Percentiles rank a stretch among this genome's conserved stretches.
Evolutionary conservation across 2,113 vertebrate genomes (phyloP).

Genomic region (Chamaea fasciata): DNA sequence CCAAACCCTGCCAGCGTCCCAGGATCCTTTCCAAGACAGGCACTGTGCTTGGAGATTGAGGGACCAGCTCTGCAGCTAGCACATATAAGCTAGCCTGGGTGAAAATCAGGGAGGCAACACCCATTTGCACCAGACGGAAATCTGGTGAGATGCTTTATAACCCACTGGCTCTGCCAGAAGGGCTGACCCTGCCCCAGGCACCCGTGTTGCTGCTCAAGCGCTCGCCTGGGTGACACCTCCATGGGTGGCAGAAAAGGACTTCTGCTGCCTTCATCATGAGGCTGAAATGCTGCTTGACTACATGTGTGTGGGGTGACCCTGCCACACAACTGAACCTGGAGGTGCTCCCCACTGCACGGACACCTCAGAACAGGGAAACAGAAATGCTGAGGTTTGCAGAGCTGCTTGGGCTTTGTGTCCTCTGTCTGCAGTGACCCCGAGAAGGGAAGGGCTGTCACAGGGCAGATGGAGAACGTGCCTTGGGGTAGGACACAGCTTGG

Average conservation of each 20-base stretch:
- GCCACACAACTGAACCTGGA: background rate
- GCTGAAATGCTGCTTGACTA: background rate
- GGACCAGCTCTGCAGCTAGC: background rate
- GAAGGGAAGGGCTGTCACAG: background rate
- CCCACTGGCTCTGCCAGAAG: background rate
- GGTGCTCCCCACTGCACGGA: background rate
- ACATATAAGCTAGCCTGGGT: background rate
- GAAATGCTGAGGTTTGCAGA: background rate
- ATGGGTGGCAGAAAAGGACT: background rate
- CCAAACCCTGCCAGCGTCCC: background rate
- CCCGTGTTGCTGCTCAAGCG: background rate
- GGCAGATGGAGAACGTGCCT: background rate
- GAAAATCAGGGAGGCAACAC: background rate
- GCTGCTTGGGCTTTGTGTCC: background rate
- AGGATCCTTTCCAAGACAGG: background rate
- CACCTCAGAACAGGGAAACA: background rate
- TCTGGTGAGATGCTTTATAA: background rate
- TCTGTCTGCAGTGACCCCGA: fast-evolving
- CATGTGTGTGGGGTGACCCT: background rate
- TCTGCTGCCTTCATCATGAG: background rate
- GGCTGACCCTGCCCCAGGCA: fast-evolving
- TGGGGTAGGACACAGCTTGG: background rate
- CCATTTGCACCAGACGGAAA: background rate
- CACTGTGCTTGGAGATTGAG: background rate
- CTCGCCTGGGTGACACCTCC: background rate